phyloP scores from a whole-genome alignment of 2,113 vertebrate species.

The Oreochromis tanganicae region DNA sequence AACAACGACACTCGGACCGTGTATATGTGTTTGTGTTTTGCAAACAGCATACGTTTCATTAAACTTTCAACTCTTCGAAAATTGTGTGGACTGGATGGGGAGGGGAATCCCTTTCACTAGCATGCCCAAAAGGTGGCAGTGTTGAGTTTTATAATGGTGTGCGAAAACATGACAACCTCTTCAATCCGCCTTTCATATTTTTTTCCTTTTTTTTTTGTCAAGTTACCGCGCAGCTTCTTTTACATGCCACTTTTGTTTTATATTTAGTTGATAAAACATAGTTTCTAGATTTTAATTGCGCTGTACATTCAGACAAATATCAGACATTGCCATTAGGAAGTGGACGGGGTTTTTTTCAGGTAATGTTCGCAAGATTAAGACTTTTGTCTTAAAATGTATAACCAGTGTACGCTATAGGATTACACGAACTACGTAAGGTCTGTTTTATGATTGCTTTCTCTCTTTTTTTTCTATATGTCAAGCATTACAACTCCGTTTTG shows the following conservation, averaged over 20 bases:
- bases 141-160: constrained; percentile 78
- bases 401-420: background rate
- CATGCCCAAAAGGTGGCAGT: constrained; percentile 91
- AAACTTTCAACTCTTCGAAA: background rate
- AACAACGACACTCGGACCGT: background rate
- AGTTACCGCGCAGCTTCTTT: background rate
- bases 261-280: background rate
- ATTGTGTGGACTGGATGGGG: background rate
- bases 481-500: too few relatives aligned
- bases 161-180: background rate
- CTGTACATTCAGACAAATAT: background rate
- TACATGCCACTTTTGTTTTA: background rate
- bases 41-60: background rate
- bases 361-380: background rate
- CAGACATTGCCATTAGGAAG: background rate
- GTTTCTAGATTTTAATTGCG: background rate
- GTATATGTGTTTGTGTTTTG: background rate
- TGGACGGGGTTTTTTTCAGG: background rate
- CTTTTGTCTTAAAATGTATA: background rate
- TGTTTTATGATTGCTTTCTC: background rate
- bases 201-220: background rate
- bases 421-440: background rate
- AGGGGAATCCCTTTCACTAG: background rate
- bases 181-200: background rate
- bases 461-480: background rate